phyloP scores from a whole-genome alignment of 1,140 invertebrate genomes.

The Amyelois transitella region DNA sequence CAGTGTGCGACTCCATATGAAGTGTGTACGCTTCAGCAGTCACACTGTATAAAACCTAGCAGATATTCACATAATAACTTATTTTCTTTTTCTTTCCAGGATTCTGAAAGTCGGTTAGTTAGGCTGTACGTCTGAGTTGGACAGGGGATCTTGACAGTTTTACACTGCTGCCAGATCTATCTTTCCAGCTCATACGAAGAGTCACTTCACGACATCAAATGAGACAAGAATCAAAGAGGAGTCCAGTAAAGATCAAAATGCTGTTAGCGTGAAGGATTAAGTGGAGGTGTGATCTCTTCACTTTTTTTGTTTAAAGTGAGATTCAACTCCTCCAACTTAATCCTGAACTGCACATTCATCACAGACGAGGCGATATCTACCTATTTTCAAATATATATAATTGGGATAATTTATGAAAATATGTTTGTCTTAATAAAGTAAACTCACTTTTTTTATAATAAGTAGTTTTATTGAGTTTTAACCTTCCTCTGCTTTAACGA shows the following conservation, averaged over 20 bases:
- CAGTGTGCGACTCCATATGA: conserved; percentile 35
- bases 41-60: conserved; percentile 36
- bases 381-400: background rate
- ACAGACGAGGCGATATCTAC: conserved; percentile 16
- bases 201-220: conserved; percentile 26
- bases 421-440: too few relatives aligned
- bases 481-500: too few relatives aligned
- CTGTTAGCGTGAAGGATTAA: conserved; percentile 63
- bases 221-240: background rate
- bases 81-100: conserved; percentile 33
- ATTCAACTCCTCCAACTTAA: conserved; percentile 77
- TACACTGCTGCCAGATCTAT: conserved; percentile 73
- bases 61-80: conserved; percentile 9
- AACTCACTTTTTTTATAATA: too few relatives aligned
- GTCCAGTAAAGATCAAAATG: conserved; percentile 5
- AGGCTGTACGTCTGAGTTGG: conserved; percentile 72
- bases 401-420: too few relatives aligned
- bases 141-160: conserved; percentile 74
- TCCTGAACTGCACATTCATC: conserved; percentile 54
- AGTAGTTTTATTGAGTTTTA: too few relatives aligned
- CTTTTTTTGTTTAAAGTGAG: conserved; percentile 75
- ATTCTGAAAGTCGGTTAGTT: background rate
- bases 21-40: conserved; percentile 42
- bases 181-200: conserved; percentile 74
- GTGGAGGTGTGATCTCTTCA: conserved; percentile 77